phyloP scores from a whole-genome alignment of 2,113 vertebrate species.

The Synchiropus splendidus region DNA sequence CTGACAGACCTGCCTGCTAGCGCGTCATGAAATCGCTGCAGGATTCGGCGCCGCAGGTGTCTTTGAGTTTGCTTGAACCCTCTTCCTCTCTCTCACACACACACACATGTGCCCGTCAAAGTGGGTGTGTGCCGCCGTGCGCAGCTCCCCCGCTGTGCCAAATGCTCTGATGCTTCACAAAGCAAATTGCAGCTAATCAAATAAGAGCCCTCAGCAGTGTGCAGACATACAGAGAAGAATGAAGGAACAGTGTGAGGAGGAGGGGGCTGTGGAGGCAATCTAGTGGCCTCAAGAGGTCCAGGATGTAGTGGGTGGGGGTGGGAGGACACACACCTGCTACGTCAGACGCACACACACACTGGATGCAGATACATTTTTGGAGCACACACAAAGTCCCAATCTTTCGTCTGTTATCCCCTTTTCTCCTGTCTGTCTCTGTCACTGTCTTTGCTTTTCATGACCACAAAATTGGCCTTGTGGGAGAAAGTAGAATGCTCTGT shows the following conservation, averaged over 20 bases:
- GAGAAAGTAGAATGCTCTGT: constrained; percentile 1
- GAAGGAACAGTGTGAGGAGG: constrained; percentile 19
- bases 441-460: neutral
- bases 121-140: constrained; percentile 27
- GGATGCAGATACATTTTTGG: neutral
- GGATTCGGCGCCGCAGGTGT: constrained; percentile 4
- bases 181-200: constrained; percentile 62
- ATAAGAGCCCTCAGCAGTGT: constrained; percentile 50
- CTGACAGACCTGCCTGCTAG: neutral
- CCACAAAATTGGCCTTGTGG: neutral
- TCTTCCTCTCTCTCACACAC: neutral
- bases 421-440: constrained; percentile 3
- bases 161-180: constrained; percentile 50
- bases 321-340: constrained; percentile 31
- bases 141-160: constrained; percentile 38
- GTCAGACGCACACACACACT: constrained; percentile 13
- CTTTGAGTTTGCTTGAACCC: constrained; percentile 17
- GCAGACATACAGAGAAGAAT: constrained; percentile 45
- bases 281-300: constrained; percentile 50
- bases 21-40: too few relatives aligned
- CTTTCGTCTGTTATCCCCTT: constrained; percentile 9
- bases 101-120: constrained; percentile 13
- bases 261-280: constrained; percentile 32
- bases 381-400: constrained; percentile 2
- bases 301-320: constrained; percentile 34